Percentiles rank a stretch among this genome's conserved stretches.
Evolutionary conservation across 2,113 vertebrate species (phyloP).

Genomic region (Tragelaphus imberbis): DNA sequence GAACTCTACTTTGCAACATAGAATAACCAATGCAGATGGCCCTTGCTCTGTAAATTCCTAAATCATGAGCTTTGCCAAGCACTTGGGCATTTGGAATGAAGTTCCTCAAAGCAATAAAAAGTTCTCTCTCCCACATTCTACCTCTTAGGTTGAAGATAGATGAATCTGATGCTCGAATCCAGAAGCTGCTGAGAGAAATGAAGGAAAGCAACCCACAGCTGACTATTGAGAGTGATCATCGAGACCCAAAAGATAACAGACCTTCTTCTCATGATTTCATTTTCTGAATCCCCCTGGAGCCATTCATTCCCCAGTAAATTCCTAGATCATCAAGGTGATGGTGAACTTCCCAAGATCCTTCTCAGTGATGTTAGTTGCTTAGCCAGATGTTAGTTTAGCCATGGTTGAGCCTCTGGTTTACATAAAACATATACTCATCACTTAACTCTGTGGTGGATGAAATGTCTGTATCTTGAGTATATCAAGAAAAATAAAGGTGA

Average conservation of each 20-base stretch:
- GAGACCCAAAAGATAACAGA: neutral
- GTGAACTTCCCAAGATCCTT: neutral
- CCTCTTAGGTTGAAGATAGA: constrained; percentile 28
- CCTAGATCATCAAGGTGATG: too few species aligned
- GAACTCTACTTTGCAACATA: neutral
- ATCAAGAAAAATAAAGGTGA: constrained; percentile 14
- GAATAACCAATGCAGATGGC: neutral
- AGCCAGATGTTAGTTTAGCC: too few species aligned
- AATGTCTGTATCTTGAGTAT: neutral
- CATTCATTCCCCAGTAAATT: neutral
- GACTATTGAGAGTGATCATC: neutral
- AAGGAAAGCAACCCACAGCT: neutral
- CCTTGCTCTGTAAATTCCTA: neutral
- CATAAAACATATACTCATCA: neutral
- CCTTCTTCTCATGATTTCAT: neutral
- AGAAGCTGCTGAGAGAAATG: neutral
- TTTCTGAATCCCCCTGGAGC: neutral
- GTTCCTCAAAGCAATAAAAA: neutral
- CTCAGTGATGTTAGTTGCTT: neutral
- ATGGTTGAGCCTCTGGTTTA: neutral
- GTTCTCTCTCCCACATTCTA: neutral
- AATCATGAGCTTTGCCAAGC: neutral
- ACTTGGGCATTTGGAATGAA: neutral
- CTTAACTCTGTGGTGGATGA: neutral
- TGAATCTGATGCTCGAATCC: neutral